Conservation (phyloP, 2,888 invertebrate species). For the Perizoma affinitatum region DNA sequence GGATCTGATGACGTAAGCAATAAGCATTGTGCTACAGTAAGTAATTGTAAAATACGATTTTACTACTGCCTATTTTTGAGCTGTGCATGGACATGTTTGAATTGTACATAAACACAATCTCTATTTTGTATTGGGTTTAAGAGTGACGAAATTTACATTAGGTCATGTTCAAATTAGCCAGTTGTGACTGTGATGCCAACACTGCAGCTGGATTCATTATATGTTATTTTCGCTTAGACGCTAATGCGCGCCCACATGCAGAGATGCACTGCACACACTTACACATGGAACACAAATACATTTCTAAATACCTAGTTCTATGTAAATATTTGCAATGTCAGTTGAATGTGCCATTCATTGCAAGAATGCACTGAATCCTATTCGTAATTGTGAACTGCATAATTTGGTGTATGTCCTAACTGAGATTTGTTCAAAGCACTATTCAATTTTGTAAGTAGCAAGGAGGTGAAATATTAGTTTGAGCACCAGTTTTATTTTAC, state of each 20-base stretch:
- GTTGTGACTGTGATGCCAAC: slow-evolving; percentile 35
- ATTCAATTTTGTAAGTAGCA: not conserved
- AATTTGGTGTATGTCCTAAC: not conserved
- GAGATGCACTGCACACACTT: slow-evolving; percentile 1
- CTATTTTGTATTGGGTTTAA: slow-evolving; percentile 44
- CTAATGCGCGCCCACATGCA: slow-evolving; percentile 1
- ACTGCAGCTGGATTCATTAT: slow-evolving; percentile 18
- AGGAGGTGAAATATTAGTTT: slow-evolving; percentile 2
- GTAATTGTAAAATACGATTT: slow-evolving; percentile 55
- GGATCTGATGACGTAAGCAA: slow-evolving; percentile 58
- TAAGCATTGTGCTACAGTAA: slow-evolving; percentile 44
- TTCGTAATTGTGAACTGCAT: no score
- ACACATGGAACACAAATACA: not conserved
- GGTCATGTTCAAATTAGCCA: slow-evolving; percentile 39
- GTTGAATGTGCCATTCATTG: slow-evolving; percentile 5
- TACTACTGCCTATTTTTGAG: slow-evolving; percentile 46
- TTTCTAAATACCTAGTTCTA: not conserved
- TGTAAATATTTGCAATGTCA: slow-evolving; percentile 10
- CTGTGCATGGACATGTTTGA: slow-evolving; percentile 34
- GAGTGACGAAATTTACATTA: slow-evolving; percentile 38
- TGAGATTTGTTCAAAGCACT: slow-evolving; percentile 1
- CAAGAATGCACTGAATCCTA: not conserved
- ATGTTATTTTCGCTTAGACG: slow-evolving; percentile 6
- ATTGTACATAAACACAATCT: slow-evolving; percentile 35
- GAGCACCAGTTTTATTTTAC: slow-evolving; percentile 5